Evolutionary conservation across 2,888 invertebrate species (phyloP).

Genomic region (Aradus depressus): DNA sequence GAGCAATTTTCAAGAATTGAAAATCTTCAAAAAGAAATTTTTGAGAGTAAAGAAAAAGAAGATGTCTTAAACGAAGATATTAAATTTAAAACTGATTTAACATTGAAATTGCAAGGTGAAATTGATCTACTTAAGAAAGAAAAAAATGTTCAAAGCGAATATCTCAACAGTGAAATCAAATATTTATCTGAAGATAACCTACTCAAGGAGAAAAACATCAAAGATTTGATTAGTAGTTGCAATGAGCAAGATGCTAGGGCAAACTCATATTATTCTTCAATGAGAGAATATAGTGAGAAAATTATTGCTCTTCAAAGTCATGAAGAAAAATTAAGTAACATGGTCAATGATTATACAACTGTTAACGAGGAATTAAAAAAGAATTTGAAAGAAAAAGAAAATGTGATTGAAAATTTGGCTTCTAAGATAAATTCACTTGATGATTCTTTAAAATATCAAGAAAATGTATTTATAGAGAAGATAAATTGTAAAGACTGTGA

Average conservation of each 20-base stretch:
- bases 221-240: too few species aligned
- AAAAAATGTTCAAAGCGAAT: too few species aligned
- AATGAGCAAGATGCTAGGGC: background rate
- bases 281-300: background rate
- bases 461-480: too few species aligned
- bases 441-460: too few species aligned
- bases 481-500: too few species aligned
- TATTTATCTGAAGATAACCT: too few species aligned
- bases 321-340: background rate
- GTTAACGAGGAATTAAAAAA: background rate
- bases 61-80: background rate
- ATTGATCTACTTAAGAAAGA: too few species aligned
- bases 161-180: too few species aligned
- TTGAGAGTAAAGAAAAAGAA: background rate
- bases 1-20: constrained; percentile 1
- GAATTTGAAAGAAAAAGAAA: background rate
- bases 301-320: background rate
- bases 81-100: background rate
- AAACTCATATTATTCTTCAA: background rate
- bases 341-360: background rate
- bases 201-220: too few species aligned
- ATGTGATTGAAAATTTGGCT: background rate
- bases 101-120: background rate
- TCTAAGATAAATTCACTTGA: too few species aligned
- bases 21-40: background rate